These are phyloP conservation scores for Listronotus bonariensis DNA, from an alignment of 1,140 invertebrate genomes.

Conservation along the genomic window DNA sequence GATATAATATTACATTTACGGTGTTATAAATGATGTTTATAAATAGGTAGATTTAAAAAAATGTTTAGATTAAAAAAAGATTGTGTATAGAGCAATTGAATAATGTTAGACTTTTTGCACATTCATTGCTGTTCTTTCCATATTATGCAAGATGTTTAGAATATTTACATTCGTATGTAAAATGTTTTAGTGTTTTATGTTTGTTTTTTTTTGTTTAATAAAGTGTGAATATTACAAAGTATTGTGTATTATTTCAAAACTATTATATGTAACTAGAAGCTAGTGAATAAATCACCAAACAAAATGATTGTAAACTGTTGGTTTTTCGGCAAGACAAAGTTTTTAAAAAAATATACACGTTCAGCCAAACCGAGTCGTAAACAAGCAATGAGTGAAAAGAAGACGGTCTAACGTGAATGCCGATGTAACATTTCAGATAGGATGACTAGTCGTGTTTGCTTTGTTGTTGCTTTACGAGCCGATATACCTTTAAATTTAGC, in stretches of 20 bases:
- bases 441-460: too few relatives aligned
- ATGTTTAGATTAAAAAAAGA: constrained; percentile 28
- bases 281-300: too few relatives aligned
- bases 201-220: constrained; percentile 52
- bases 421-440: too few relatives aligned
- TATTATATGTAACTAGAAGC: too few relatives aligned
- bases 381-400: too few relatives aligned
- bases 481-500: too few relatives aligned
- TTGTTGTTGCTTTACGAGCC: too few relatives aligned
- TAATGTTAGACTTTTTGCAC: constrained; percentile 44
- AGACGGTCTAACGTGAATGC: too few relatives aligned
- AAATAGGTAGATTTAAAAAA: constrained; percentile 29
- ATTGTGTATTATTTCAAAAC: constrained; percentile 5
- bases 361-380: too few relatives aligned
- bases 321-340: too few relatives aligned
- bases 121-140: constrained; percentile 50
- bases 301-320: too few relatives aligned
- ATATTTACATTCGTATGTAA: constrained; percentile 44
- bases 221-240: constrained; percentile 49
- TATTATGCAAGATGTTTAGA: constrained; percentile 50
- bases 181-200: constrained; percentile 45
- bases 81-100: constrained; percentile 34
- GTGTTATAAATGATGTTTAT: constrained; percentile 37
- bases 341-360: too few relatives aligned
- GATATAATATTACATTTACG: constrained; percentile 34